These are phyloP conservation scores for Chionomys nivalis DNA, from an alignment of 2,113 vertebrate genomes.

Conservation along the genomic window DNA sequence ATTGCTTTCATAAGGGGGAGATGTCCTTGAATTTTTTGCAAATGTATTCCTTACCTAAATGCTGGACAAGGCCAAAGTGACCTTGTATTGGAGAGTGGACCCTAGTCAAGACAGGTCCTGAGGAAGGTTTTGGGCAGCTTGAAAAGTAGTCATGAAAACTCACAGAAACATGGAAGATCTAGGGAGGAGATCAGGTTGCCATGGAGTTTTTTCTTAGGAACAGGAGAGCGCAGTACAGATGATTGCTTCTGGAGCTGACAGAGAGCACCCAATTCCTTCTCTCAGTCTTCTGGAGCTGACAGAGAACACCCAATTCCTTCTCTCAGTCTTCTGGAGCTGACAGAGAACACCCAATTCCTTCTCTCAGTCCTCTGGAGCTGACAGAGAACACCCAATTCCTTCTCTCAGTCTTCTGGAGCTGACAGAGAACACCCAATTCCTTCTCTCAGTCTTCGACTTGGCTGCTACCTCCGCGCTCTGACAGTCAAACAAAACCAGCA, in stretches of 20 bases:
- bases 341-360: background rate
- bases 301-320: background rate
- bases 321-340: background rate
- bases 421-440: background rate
- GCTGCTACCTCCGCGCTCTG: background rate
- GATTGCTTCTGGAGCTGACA: background rate
- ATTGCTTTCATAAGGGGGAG: background rate
- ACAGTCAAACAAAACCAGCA: conserved; percentile 1
- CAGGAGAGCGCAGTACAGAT: background rate
- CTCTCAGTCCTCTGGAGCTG: background rate
- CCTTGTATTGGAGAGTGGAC: background rate
- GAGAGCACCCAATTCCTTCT: background rate
- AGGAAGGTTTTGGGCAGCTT: background rate
- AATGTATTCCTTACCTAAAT: background rate
- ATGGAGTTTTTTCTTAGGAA: background rate
- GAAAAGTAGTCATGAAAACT: background rate
- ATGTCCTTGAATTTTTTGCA: background rate
- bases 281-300: background rate
- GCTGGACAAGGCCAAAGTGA: background rate
- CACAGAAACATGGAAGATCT: background rate
- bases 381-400: background rate
- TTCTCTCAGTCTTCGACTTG: background rate
- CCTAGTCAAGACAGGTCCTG: background rate
- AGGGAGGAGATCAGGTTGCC: background rate
- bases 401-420: background rate